Base-by-base conservation (phyloP, 2,797 vertebrate genomes). In the Fundulus diaphanus region DNA sequence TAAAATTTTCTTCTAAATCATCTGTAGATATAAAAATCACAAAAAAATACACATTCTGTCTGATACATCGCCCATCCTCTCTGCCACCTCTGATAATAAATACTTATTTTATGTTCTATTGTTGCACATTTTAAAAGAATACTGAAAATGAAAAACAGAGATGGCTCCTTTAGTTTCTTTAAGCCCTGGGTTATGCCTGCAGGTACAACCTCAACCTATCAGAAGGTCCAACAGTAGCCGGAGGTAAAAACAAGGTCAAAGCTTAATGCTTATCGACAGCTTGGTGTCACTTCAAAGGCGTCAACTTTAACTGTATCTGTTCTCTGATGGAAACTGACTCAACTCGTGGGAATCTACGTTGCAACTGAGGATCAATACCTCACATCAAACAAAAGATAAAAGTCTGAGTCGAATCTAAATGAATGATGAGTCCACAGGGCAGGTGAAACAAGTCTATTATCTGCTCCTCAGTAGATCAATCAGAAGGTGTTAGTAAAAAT, bases 371-470 rank as follows among this genome's bases (percentile, higher is more conserved):
- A 52, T 74, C 22, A 79, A 57, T 54, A 71, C 42, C 68, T 66
- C 61, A 73, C 59, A 80, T 70, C 9, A 57, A 70, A 31, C 35
- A 81, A 8, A 66, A 76, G 12, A 72, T 18, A 84, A 76, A 29
- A 68, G 57, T 68, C 31, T 46, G 52, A 57, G 3, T 31, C 40
- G n/a, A 79, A 76, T 49, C 46, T 44, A 65, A 77, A 46, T 61
- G 42, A 68, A 76, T 44, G 65, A 78, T 44, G 65, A 72, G 84
- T 51, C 20, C 44, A 52, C 42, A 79, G 77, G 77, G 57, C 74
- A 75, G 67, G n/a, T 27, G 35, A 24, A 49, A 73, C 48, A 33
- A 63, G 52, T 40, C 2, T 0, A 74, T 44, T n/a, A 40, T 66
- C 46, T 5, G 2, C 46, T 33, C 46, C 61, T 69, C 54, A 52